Conservation (phyloP, 2,113 vertebrate species). For the Myrmophylax atrothorax region DNA sequence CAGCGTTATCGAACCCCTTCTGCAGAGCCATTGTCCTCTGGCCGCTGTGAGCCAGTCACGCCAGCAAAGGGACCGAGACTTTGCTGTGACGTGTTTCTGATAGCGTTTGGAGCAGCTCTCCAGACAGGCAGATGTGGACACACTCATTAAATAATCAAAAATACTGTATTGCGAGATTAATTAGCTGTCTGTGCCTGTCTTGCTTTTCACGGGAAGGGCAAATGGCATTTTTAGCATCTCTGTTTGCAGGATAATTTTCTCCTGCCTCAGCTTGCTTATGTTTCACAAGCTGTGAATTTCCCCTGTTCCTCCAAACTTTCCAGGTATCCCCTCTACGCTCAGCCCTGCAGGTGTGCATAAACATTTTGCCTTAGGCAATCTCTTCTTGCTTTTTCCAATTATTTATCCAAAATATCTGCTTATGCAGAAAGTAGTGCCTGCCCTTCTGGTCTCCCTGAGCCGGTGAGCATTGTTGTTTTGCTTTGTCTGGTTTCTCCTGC, state of each 20-base stretch:
- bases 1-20: background rate
- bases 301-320: background rate
- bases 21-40: background rate
- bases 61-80: background rate
- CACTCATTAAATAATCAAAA: slow-evolving; percentile 31
- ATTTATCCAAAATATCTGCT: background rate
- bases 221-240: background rate
- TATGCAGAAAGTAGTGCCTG: background rate
- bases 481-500: background rate
- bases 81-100: background rate
- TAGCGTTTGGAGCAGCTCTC: background rate
- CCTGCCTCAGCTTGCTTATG: background rate
- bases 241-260: background rate
- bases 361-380: background rate
- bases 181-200: background rate
- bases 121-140: background rate
- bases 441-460: background rate
- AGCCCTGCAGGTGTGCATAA: background rate
- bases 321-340: background rate
- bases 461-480: rapidly evolving
- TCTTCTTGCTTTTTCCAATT: background rate
- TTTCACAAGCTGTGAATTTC: background rate
- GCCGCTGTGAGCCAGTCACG: background rate
- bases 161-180: background rate
- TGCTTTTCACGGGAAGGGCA: background rate